Percentiles rank a stretch among this genome's conserved stretches.
Conservation (phyloP, 1,140 invertebrate species). For the Melitaea cinxia region DNA sequence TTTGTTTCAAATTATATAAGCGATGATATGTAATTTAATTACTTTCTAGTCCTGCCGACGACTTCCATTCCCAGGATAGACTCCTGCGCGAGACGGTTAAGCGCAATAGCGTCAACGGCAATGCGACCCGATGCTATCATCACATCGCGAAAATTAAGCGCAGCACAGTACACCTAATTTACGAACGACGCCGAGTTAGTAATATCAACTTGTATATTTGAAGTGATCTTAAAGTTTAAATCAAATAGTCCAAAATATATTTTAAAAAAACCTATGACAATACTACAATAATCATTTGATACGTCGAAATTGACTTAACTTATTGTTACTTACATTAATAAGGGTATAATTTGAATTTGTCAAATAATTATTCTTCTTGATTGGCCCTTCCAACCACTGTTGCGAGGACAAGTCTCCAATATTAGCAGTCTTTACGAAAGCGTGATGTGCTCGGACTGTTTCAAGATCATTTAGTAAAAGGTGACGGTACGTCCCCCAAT, state of each 20-base stretch:
- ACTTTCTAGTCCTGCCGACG: conserved; percentile 82
- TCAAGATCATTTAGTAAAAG: too few species aligned
- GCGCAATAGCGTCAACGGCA: conserved; percentile 83
- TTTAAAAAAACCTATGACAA: too few species aligned
- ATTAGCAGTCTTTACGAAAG: conserved; percentile 89
- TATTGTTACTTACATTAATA: conserved; percentile 71
- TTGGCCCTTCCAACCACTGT: conserved; percentile 89
- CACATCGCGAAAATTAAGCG: too few species aligned
- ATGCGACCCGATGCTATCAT: conserved; percentile 91
- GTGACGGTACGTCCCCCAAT: too few species aligned
- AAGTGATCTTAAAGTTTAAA: too few species aligned
- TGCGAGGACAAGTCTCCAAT: conserved; percentile 94
- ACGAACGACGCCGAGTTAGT: not conserved
- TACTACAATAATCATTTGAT: too few species aligned
- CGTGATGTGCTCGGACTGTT: conserved; percentile 77
- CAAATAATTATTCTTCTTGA: conserved; percentile 57
- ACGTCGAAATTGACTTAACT: too few species aligned
- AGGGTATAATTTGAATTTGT: conserved; percentile 70
- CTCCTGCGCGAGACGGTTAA: conserved; percentile 83
- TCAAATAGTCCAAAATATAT: too few species aligned
- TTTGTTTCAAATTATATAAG: too few species aligned
- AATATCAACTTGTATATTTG: too few species aligned
- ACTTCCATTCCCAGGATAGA: conserved; percentile 89
- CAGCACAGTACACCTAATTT: conserved; percentile 83
- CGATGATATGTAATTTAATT: too few species aligned